Evolutionary conservation across 1,140 invertebrate species (phyloP).

Genomic region (Contarinia nasturtii): DNA sequence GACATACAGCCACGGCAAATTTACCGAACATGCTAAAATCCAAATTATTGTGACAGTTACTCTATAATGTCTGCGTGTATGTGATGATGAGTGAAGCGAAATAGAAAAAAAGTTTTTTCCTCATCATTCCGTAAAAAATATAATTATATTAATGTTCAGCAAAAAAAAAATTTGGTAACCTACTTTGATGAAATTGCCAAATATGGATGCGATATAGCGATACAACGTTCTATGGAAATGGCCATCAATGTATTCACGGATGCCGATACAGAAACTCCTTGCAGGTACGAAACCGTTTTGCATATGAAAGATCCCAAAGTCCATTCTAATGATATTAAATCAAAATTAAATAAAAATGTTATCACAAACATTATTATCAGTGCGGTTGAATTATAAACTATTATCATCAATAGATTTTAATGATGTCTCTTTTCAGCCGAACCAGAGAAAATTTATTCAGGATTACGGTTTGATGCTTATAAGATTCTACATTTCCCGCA

Average conservation of each 20-base stretch:
- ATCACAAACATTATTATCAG: no score
- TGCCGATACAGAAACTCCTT: constrained; percentile 41
- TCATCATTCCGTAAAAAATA: neutral
- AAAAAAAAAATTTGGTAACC: constrained; percentile 11
- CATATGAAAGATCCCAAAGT: no score
- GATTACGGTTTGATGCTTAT: no score
- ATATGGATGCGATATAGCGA: constrained; percentile 35
- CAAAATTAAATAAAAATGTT: no score
- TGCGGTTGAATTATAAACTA: no score
- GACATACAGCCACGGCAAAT: constrained; percentile 37
- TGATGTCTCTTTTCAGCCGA: no score
- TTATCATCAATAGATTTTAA: no score
- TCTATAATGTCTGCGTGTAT: neutral
- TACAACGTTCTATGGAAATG: constrained; percentile 36
- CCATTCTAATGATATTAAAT: no score
- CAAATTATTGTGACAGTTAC: constrained; percentile 31
- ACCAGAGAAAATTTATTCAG: no score
- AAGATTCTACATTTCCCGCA: no score
- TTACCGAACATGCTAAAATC: constrained; percentile 30
- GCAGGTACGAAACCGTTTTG: constrained; percentile 29
- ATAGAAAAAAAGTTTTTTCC: neutral
- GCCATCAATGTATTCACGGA: constrained; percentile 42
- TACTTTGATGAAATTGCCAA: constrained; percentile 29
- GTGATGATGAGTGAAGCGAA: neutral
- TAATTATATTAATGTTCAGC: neutral